Conservation (phyloP, 2,797 vertebrate genomes). For the Sparidentex hasta region DNA sequence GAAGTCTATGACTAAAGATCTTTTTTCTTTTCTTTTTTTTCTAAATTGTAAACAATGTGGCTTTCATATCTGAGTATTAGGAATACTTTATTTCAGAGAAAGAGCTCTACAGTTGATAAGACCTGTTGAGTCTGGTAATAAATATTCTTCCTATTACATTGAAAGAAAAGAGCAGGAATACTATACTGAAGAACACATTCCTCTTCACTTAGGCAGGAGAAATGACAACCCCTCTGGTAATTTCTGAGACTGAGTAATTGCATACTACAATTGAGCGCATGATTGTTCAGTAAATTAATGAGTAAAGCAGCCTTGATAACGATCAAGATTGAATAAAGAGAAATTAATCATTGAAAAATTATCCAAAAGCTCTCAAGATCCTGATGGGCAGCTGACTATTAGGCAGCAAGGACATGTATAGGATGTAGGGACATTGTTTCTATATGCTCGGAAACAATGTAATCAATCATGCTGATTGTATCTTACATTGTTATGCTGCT, state of each 20-base stretch:
- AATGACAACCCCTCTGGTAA: neutral
- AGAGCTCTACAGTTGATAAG: conserved; percentile 14
- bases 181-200: conserved; percentile 18
- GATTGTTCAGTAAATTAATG: neutral
- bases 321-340: neutral
- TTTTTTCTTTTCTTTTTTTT: conserved; percentile 22
- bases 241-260: neutral
- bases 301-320: neutral
- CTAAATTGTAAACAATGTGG: conserved; percentile 54
- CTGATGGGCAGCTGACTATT: neutral
- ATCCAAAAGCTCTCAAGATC: conserved; percentile 1
- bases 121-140: conserved; percentile 7
- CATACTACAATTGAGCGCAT: neutral
- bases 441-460: neutral
- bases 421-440: too few relatives aligned
- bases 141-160: conserved; percentile 13
- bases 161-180: neutral
- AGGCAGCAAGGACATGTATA: neutral
- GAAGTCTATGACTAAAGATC: conserved; percentile 44
- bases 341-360: conserved; percentile 6
- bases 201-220: neutral
- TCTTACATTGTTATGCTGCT: too few relatives aligned
- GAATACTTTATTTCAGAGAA: conserved; percentile 10
- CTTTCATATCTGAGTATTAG: conserved; percentile 54
- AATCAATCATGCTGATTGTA: neutral